Conservation (phyloP, 2,113 vertebrate species). For the Grammomys dolichurus region DNA sequence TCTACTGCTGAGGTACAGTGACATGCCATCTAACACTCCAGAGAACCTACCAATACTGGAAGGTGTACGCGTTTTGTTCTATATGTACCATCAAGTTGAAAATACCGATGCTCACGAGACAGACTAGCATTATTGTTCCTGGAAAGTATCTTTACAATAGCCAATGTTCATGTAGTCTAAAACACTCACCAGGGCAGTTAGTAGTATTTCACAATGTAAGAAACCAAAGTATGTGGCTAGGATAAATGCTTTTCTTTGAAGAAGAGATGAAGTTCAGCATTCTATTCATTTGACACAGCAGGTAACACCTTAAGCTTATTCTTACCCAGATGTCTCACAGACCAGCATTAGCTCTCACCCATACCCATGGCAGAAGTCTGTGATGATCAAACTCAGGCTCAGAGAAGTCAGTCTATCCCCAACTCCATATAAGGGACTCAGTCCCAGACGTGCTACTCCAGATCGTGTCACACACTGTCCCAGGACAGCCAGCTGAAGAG, state of each 20-base stretch:
- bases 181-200: neutral
- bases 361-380: neutral
- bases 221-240: neutral
- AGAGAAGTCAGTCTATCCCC: neutral
- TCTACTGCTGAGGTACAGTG: neutral
- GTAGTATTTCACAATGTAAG: slow-evolving; percentile 7
- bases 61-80: neutral
- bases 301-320: neutral
- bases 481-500: neutral
- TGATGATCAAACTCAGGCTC: neutral
- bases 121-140: slow-evolving; percentile 3
- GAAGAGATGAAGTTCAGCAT: neutral
- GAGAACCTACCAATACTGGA: neutral
- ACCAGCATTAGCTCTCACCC: neutral
- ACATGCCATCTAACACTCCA: neutral
- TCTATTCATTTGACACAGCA: neutral
- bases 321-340: neutral
- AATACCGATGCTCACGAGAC: neutral
- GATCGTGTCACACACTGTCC: neutral
- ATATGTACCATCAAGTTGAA: neutral
- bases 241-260: neutral
- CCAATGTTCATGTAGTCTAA: neutral
- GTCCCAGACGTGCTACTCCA: neutral
- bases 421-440: neutral
- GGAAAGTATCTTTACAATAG: neutral